Conservation (phyloP, 2,113 vertebrate species). For the Arenaria interpres region DNA sequence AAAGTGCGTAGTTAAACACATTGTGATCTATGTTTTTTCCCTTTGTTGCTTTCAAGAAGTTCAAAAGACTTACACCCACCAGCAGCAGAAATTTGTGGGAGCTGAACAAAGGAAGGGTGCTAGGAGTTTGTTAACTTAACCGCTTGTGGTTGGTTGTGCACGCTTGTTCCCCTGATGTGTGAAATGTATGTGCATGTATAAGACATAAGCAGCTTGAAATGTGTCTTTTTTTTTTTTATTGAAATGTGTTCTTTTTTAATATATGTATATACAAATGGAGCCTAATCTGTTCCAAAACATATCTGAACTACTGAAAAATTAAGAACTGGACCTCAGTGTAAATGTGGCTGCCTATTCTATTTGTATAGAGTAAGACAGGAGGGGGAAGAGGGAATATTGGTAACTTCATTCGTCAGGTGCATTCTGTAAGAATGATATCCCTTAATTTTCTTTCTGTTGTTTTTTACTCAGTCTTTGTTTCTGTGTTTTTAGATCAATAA, state of each 20-base stretch:
- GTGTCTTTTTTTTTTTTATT: not conserved
- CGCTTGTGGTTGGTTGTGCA: not conserved
- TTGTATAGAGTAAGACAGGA: no score
- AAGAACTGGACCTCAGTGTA: not conserved
- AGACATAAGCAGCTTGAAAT: not conserved
- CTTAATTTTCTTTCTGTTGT: not conserved
- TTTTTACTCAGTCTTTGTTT: not conserved
- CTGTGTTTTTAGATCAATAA: not conserved
- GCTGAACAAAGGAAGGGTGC: conserved; percentile 40
- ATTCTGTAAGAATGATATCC: not conserved
- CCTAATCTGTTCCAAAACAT: not conserved
- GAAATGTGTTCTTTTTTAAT: not conserved
- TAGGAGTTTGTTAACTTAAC: conserved; percentile 38
- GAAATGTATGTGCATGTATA: not conserved
- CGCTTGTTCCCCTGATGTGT: not conserved
- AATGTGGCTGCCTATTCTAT: not conserved
- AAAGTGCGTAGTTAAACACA: not conserved
- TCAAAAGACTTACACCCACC: conserved; percentile 63
- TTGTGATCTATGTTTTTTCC: not conserved
- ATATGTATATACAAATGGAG: not conserved
- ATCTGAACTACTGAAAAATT: not conserved
- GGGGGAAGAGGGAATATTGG: not conserved
- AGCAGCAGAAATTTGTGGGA: conserved; percentile 47
- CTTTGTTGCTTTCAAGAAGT: conserved; percentile 36
- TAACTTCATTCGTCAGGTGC: not conserved